Base-by-base conservation (phyloP, 2,113 vertebrate species). In the Macheiramphus alcinus region DNA sequence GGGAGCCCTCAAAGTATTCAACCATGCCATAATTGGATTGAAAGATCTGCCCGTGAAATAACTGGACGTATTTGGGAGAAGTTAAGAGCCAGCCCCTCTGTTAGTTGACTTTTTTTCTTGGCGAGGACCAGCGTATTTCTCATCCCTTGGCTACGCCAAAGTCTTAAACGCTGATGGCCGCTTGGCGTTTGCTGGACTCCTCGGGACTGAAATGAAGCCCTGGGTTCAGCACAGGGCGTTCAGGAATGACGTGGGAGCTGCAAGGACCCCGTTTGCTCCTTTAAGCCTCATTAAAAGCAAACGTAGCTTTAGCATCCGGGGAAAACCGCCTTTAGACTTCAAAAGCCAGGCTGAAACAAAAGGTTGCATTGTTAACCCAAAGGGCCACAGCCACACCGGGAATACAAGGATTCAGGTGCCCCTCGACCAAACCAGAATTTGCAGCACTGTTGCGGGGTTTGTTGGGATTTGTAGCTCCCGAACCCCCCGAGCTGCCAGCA, bases 81-180 rank as follows among this genome's bases (percentile, higher is more conserved):
- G n/a, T 29, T 36, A 58, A 65, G 40, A 75, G 17, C 40, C 26
- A 31, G 58, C 34, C 25, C 36, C 42, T 48, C 65, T 40, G 31
- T 23, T 18, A 16, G 1, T 23, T 16, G 71, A 14, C 16, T 58
- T 50, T 25, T 65, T 63, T n/a, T 3, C 5, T 76, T 23, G 52
- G 20, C 12, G 45, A 88, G 32, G 74, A 47, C 9, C 40, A 22
- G 22, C 2, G 2, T 11, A 8, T 23, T 74, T 94, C 66, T 88
- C 43, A 40, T 13, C 21, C 17, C 16, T 62, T 48, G 82, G 4
- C 26, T 55, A 8, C 15, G 26, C 38, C 52, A 43, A 48, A 78
- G 19, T 15, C 13, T 50, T 16, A 36, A 78, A 29, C 4, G 1
- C 1, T 25, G 59, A 6, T 1, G 8, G 17, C 4, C 1, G 0